Evolutionary conservation across 2,113 vertebrate species (phyloP), one percentile per base, ranked within the genome.

Genomic region (rat (Rattus norvegicus)): DNA sequence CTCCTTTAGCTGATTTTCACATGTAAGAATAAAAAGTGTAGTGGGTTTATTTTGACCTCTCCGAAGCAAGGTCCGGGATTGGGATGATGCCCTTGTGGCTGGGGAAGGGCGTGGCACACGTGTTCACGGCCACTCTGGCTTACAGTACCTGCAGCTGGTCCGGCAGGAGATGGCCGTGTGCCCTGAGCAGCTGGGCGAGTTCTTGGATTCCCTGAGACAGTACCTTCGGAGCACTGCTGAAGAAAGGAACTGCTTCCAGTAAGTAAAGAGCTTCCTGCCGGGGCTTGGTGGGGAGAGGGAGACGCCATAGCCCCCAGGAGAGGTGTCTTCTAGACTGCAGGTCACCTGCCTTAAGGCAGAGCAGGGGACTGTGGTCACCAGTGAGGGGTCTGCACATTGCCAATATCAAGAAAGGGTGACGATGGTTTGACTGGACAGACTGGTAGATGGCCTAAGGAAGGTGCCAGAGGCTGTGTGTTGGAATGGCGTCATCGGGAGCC

Each of bases 161-260:
- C 99, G 99, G 94, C 99, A 99, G 4, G 99, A 99, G 98, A 99
- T 99, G 99, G 99, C 98, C 0, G 99, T 99, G 95, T 99, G 99
- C 16, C 99, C 99, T 49, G 99, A 99, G 98, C 99, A 99, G 96
- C 98, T 99, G 30, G 98, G 98, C 2, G 99, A 99, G 72, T 99
- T 99, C 33, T 99, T 99, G 90, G 99, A 99, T 96, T 99, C 99
- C 67, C 98, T 99, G 98, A 99, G 99, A 94, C 99, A 99, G 97
- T 99, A 99, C 96, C 98, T 99, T 98, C 99, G 99, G 98, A 99
- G 98, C 1, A 99, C 99, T 26, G 99, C 99, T 0, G 98, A 99
- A 61, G 98, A 99, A 93, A 97, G 98, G 97, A 99, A 99, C 98
- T 99, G 99, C 98, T 99, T 99, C 98, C 99, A 99, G 99, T 99